A percentile compares a stretch with the other conserved stretches of the same genome.
phyloP scores from a whole-genome alignment of 2,113 vertebrate species.

The Actenoides lindsayi region DNA sequence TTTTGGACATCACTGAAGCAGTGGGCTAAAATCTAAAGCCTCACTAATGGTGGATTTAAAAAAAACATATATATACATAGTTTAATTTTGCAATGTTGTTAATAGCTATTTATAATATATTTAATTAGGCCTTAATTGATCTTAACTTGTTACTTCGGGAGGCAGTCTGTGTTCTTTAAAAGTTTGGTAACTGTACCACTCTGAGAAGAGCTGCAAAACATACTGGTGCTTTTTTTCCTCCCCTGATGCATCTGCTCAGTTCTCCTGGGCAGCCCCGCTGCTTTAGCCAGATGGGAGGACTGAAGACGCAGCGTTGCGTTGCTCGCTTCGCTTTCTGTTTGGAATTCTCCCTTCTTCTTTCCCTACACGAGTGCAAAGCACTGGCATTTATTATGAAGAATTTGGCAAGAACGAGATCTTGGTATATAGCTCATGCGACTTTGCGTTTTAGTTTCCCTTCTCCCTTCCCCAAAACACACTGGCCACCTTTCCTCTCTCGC shows the following conservation, averaged over 20 bases:
- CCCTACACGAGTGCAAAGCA: not conserved
- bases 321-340: not conserved
- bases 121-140: not conserved
- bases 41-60: not conserved
- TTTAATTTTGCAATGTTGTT: not conserved
- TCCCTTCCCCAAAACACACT: not conserved
- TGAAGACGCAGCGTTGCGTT: not conserved
- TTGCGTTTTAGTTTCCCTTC: not conserved
- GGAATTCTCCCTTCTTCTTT: not conserved
- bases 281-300: rapidly evolving
- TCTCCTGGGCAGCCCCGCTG: not conserved
- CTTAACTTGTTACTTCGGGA: not conserved
- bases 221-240: not conserved
- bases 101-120: not conserved
- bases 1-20: not conserved
- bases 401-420: not conserved
- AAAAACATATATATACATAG: not conserved
- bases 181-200: not conserved
- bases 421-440: not conserved
- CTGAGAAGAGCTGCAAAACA: not conserved
- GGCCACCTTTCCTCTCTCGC: not conserved
- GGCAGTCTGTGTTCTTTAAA: not conserved
- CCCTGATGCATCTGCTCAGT: not conserved
- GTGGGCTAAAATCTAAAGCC: not conserved
- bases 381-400: not conserved